These are phyloP conservation scores for Armadillidium nasatum DNA, from an alignment of 1,140 invertebrate species.

Conservation along the genomic window DNA sequence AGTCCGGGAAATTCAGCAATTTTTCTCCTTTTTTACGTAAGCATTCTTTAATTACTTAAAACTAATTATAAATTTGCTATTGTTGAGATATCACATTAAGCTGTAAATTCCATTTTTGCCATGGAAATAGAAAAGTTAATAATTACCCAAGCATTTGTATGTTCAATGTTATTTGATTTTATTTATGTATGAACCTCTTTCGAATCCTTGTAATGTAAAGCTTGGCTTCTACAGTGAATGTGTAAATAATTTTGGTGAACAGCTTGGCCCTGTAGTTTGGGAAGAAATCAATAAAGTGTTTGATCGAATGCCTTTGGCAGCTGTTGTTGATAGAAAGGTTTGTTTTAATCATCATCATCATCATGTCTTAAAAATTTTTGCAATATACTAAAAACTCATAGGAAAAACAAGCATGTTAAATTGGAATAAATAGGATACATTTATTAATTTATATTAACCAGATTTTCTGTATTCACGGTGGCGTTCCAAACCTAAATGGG, in stretches of 20 bases:
- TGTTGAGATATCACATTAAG: too few species aligned
- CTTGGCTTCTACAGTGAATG: slow-evolving; percentile 54
- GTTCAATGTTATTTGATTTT: too few species aligned
- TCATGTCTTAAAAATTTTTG: neutral
- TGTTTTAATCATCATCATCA: slow-evolving; percentile 2
- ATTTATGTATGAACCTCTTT: too few species aligned
- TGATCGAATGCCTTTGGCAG: slow-evolving; percentile 65
- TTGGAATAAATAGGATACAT: too few species aligned
- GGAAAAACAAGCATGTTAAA: too few species aligned
- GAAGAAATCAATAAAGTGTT: slow-evolving; percentile 64
- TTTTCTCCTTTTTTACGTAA: slow-evolving; percentile 65
- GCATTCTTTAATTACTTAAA: slow-evolving; percentile 7
- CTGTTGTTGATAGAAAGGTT: slow-evolving; percentile 64
- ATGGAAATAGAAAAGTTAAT: too few species aligned
- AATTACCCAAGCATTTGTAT: too few species aligned
- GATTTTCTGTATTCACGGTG: slow-evolving; percentile 71
- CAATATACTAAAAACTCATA: too few species aligned
- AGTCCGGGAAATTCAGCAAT: slow-evolving; percentile 61
- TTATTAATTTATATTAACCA: slow-evolving; percentile 46
- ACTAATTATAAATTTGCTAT: too few species aligned
- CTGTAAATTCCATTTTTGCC: too few species aligned
- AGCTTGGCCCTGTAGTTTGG: slow-evolving; percentile 60
- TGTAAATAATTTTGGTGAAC: slow-evolving; percentile 61
- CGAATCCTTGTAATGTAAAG: too few species aligned
- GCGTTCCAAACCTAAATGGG: slow-evolving; percentile 62